These are phyloP conservation scores for Microctenopoma steveboyesi DNA, from an alignment of 2,797 vertebrate species.

Conservation along the genomic window DNA sequence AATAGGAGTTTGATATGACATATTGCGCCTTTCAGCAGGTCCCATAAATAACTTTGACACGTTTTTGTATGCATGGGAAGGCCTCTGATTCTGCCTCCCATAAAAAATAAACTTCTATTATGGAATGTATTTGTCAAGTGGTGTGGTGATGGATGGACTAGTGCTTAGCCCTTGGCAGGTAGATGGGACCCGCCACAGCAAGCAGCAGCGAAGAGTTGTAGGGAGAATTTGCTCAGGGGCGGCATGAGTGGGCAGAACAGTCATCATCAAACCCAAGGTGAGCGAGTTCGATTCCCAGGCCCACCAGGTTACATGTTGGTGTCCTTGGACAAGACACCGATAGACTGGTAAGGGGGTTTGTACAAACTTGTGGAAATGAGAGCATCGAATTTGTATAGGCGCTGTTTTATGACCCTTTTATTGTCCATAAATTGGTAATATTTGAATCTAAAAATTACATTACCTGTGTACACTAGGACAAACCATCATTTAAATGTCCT, in stretches of 20 bases:
- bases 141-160: slow-evolving; percentile 98
- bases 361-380: slow-evolving; percentile 11
- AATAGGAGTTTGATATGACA: slow-evolving; percentile 99
- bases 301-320: too few relatives aligned
- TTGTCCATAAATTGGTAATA: slow-evolving; percentile 47
- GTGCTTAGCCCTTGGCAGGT: slow-evolving; percentile 98
- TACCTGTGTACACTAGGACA: slow-evolving; percentile 39
- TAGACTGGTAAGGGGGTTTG: neutral
- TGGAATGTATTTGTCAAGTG: slow-evolving; percentile 99
- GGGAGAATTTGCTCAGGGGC: slow-evolving; percentile 88
- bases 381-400: slow-evolving; percentile 12
- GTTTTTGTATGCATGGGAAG: slow-evolving; percentile 99
- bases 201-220: slow-evolving; percentile 91
- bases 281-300: too few relatives aligned
- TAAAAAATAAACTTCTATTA: slow-evolving; percentile 99
- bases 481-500: slow-evolving; percentile 44
- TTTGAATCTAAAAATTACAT: slow-evolving; percentile 40
- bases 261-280: too few relatives aligned
- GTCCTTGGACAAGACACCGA: too few relatives aligned
- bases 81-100: slow-evolving; percentile 99
- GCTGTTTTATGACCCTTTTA: slow-evolving; percentile 35
- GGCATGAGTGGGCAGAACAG: too few relatives aligned
- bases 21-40: slow-evolving; percentile 99
- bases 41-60: slow-evolving; percentile 99
- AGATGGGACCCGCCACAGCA: slow-evolving; percentile 85